phyloP scores from a whole-genome alignment of 2,888 invertebrate genomes.

The Lasioglossum malachurum region DNA sequence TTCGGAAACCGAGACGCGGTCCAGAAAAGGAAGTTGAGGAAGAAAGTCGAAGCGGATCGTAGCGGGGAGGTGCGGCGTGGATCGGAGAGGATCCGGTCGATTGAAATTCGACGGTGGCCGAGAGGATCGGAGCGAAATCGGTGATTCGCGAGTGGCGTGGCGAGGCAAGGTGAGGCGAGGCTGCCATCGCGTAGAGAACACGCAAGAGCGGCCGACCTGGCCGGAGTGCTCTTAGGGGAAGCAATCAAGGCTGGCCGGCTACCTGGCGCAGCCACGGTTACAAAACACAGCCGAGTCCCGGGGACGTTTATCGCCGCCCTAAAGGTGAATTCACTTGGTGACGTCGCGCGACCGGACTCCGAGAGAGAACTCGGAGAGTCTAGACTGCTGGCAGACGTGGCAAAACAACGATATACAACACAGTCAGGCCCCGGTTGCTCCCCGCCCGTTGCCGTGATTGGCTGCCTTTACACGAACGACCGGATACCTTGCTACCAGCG shows the following conservation, averaged over 20 bases:
- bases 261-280: slow-evolving; percentile 56
- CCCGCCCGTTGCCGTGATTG: slow-evolving; percentile 58
- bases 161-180: not conserved
- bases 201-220: slow-evolving; percentile 19
- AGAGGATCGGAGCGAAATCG: not conserved
- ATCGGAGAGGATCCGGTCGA: slow-evolving; percentile 1
- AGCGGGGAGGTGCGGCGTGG: not conserved
- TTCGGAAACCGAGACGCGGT: not conserved
- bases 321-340: slow-evolving; percentile 76
- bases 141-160: slow-evolving; percentile 21
- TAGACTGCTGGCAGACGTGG: slow-evolving; percentile 82
- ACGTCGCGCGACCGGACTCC: slow-evolving; percentile 73
- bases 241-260: slow-evolving; percentile 52
- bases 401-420: slow-evolving; percentile 79
- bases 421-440: slow-evolving; percentile 56
- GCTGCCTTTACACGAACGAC: slow-evolving; percentile 58
- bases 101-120: not conserved
- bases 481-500: slow-evolving; percentile 51
- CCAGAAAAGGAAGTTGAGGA: slow-evolving; percentile 2
- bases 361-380: slow-evolving; percentile 73
- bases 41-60: slow-evolving; percentile 1
- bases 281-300: slow-evolving; percentile 62
- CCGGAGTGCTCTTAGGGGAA: slow-evolving; percentile 37
- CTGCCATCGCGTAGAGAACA: slow-evolving; percentile 19
- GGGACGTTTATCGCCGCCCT: slow-evolving; percentile 74